Base-by-base conservation (phyloP, 2,113 vertebrate species). In the Tenrec ecaudatus region DNA sequence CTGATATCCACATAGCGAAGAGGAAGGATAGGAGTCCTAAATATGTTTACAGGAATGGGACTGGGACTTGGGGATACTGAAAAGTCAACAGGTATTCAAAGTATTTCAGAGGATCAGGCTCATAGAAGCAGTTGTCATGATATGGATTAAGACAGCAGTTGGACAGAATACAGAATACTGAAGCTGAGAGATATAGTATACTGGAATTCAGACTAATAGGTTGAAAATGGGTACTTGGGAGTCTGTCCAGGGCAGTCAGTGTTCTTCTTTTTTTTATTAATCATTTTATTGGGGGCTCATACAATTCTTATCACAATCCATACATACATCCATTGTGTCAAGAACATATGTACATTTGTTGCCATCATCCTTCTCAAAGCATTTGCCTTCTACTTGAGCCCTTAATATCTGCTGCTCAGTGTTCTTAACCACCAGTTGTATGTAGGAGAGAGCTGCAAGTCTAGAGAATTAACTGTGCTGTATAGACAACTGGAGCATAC, bases 51-150 rank as follows among this genome's bases (percentile, higher is more conserved):
- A 88, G 40, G 60, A 17, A 66, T 58, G 86, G 57, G 33, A 81
- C 75, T 69, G 3, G 68, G 90, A 57, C 38, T 82, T 86, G 31
- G 33, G 43, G 36, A 68, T 75, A 36, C 40, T 82, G 81, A 23
- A 31, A 31, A 73, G 73, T 12, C 76, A 94, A 82, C 5, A 57
- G 4, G n/a, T 71, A 3, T 64, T 89, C 60, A 83, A 40, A 91
- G n/a, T 77, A 82, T 88, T 90, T 92, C 82, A 64, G 43, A 0
- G 4, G 58, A 71, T 87, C 79, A 84, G 73, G 27, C 82, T 89
- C n/a, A 57, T 3, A 6, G 71, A 23, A 89, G n/a, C n/a, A n/a
- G n/a, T n/a, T n/a, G n/a, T n/a, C n/a, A n/a, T n/a, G n/a, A n/a
- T n/a, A n/a, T n/a, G n/a, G n/a, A n/a, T n/a, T n/a, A n/a, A n/a